Evolutionary conservation across 2,888 invertebrate genomes (phyloP), one percentile per base, ranked within the genome.

Genomic region (Zygothrica quintamaculata): DNA sequence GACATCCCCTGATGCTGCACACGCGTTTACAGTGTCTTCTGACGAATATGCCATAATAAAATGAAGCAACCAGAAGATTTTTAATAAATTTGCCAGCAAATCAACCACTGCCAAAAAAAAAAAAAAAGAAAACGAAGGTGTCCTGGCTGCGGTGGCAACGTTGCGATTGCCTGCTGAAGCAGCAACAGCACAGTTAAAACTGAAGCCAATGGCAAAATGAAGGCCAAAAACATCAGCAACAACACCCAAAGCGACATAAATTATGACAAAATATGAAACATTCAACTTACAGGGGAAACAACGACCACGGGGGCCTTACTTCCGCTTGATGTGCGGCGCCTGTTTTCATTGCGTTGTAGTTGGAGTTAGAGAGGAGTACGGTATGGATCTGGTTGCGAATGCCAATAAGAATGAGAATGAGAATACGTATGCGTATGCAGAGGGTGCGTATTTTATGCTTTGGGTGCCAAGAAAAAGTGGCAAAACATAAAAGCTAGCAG

Each of bases 31-130:
- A 55, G 39, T 67, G 64, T 64, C 69, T 61, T 78, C 76, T 73
- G 76, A 82, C 73, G 69, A 64, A 76, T 84, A 76, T 70, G 70
- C 56, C 74, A 26, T 73, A 77, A 82, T 80, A 84, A 84, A 81
- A 87, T 74, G 76, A 80, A 74, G 80, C 74, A 80, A 71, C 70
- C 72, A 60, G 64, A 73, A 65, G 75, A 81, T 76, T 88, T 88
- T 89, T 86, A 88, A 89, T 89, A 89, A 88, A 89, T 89, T 89
- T 86, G 82, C 87, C 77, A 76, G 70, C 81, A 81, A 84, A 85
- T 88, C 87, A 87, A 88, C 84, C 88, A 82, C 82, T 74, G 79
- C 65, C 66, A 61, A 65, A 42, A 64, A 33, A 37, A 40, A 47
- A 60, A 31, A 8, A 34, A 36, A 6, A 39, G 47, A 58, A 46